A percentile compares a stretch with the other conserved stretches of the same genome.
phyloP scores from a whole-genome alignment of 2,888 invertebrate genomes.

The Hecatera dysodea region DNA sequence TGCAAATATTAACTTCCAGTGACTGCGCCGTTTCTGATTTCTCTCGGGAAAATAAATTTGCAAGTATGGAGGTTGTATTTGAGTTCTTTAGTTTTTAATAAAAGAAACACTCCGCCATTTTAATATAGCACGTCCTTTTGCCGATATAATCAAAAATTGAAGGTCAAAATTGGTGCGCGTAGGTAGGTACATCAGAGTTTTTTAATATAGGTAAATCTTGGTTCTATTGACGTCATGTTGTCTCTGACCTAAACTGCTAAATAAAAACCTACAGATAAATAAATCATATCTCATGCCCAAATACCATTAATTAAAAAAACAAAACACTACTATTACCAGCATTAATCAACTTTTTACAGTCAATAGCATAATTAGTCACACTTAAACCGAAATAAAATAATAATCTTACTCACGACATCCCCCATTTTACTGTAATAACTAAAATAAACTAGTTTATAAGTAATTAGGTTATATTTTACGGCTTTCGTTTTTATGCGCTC shows the following conservation, averaged over 20 bases:
- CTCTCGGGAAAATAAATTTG: constrained; percentile 30
- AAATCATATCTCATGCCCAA: constrained; percentile 17
- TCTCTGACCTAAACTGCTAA: background rate
- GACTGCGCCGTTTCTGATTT: constrained; percentile 32
- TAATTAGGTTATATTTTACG: constrained; percentile 38
- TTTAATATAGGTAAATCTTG: too few relatives aligned
- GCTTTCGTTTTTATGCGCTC: constrained; percentile 52
- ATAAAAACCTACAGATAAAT: background rate
- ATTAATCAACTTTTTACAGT: constrained; percentile 22
- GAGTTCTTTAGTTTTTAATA: background rate
- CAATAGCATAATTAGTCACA: constrained; percentile 26
- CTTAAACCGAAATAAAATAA: constrained; percentile 19
- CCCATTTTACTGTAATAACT: constrained; percentile 29
- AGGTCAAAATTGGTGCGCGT: too few relatives aligned
- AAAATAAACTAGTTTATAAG: constrained; percentile 49
- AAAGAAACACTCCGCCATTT: background rate
- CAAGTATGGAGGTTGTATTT: constrained; percentile 18
- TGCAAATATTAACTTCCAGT: constrained; percentile 31
- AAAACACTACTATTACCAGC: background rate
- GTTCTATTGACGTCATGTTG: background rate
- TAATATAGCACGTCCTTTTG: too few relatives aligned
- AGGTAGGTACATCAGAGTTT: too few relatives aligned
- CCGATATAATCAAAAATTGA: too few relatives aligned
- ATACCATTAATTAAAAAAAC: constrained; percentile 10
- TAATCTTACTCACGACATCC: constrained; percentile 17